Evolutionary conservation across 1,140 invertebrate genomes (phyloP), one percentile per base, ranked within the genome.

Genomic region (Druon quercuslanigerum): DNA sequence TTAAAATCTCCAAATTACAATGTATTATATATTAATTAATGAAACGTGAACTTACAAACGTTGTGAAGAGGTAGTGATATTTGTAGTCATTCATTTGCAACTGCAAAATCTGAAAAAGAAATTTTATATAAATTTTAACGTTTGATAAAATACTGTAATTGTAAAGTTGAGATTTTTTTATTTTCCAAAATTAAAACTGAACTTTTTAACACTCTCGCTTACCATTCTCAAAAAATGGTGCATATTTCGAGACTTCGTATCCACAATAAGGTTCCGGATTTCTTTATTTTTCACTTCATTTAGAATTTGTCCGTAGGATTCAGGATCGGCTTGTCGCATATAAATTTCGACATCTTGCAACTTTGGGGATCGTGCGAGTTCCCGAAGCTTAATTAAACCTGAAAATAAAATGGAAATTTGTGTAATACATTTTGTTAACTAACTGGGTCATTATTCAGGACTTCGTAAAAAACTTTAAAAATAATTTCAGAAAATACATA

Each of bases 81-180:
- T 94, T 94, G 90, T 94, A 94, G 84, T 94, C 94, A 79, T 94
- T 94, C 94, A 95, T 94, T 89, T 94, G 93, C 13, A 94, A 87
- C 85, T 94, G 92, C 19, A 94, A 85, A 79, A 94, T 93, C 94
- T 94, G 88, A 19, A 91, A 90, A 66, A 72, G 74, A 79, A 71
- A 76, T 76, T 76, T 46, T 46, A 1, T 46, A 46, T 46, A 5
- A 72, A 75, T 50, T 79, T 72, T 74, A 79, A 84, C 74, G 83
- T 72, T 19, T 17, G 60, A 80, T 57, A 33, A 75, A 71, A 17
- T 11, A 12, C 2, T 9, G 16, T 66, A 17, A 20, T 20, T 66
- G 1, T 46, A 46, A 46, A 1, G 19, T 8, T 66, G 33, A 8
- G 0, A 20, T 20, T 66, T 13, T 14, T 20, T 20, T 20, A 66